These are phyloP conservation scores for Cynodonichthys magdalenae DNA, from an alignment of 2,797 vertebrate species.

Conservation along the genomic window DNA sequence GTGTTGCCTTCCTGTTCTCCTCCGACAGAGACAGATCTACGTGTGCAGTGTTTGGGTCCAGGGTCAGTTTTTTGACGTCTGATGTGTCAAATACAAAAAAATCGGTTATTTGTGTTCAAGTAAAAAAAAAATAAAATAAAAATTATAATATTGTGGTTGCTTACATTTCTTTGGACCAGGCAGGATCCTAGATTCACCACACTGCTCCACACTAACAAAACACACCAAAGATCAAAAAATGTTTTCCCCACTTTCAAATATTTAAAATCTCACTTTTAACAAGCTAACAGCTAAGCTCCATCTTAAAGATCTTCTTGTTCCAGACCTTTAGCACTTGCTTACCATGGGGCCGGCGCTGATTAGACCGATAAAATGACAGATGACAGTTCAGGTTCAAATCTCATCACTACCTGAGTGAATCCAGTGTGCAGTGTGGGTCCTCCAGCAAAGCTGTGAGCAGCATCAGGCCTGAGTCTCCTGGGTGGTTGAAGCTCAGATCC, in stretches of 20 bases:
- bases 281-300: too few relatives aligned
- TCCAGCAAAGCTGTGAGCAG: constrained; percentile 52
- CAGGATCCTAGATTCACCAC: constrained; percentile 59
- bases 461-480: constrained; percentile 49
- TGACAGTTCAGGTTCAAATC: neutral
- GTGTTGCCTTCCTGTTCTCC: constrained; percentile 47
- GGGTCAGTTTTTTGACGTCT: constrained; percentile 54
- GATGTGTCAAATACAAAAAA: constrained; percentile 2
- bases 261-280: too few relatives aligned
- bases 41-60: constrained; percentile 73
- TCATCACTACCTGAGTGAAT: constrained; percentile 55
- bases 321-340: too few relatives aligned
- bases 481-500: constrained; percentile 73
- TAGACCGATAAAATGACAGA: too few relatives aligned
- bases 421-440: constrained; percentile 61
- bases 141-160: constrained; percentile 16
- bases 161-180: constrained; percentile 72
- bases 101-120: fast-evolving
- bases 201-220: constrained; percentile 57
- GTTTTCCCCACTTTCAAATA: neutral
- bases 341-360: too few relatives aligned
- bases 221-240: neutral
- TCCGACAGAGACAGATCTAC: constrained; percentile 50
- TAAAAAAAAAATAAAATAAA: neutral
- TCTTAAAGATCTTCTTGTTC: too few relatives aligned